Percentiles rank a stretch among this genome's conserved stretches.
These are phyloP conservation scores for Aldabrachelys gigantea DNA, from an alignment of 2,113 vertebrate genomes.

Conservation along the genomic window DNA sequence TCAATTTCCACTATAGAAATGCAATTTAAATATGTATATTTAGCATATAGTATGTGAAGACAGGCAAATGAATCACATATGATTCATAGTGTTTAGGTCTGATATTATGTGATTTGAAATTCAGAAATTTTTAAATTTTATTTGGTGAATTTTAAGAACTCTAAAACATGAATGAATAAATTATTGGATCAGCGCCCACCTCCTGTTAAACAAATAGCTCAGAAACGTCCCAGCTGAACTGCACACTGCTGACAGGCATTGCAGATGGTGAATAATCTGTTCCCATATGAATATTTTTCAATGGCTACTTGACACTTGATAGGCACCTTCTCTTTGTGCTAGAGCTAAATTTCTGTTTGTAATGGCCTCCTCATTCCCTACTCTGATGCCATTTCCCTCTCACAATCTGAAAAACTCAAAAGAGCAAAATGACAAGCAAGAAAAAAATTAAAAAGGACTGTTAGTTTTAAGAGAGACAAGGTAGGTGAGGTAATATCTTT, in stretches of 20 bases:
- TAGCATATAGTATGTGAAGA: neutral
- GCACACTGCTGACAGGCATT: neutral
- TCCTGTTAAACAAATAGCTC: neutral
- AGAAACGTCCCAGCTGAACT: neutral
- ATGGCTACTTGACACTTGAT: neutral
- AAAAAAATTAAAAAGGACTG: neutral
- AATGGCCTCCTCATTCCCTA: neutral
- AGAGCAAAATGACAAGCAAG: fast-evolving
- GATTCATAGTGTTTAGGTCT: fast-evolving
- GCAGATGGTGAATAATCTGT: slow-evolving; percentile 25
- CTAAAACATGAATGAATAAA: neutral
- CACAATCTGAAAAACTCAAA: neutral
- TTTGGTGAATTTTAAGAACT: slow-evolving; percentile 19
- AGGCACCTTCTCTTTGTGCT: neutral
- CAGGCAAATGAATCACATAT: slow-evolving; percentile 3
- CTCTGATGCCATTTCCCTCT: fast-evolving
- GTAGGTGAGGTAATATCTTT: neutral
- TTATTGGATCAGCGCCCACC: slow-evolving; percentile 10
- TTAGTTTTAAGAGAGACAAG: neutral
- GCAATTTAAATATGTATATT: neutral
- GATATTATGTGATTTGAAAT: neutral
- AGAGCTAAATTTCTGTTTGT: neutral
- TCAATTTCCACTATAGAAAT: neutral
- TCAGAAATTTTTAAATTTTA: neutral
- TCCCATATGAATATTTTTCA: neutral